A percentile compares a stretch with the other conserved stretches of the same genome.
Evolutionary conservation across 2,888 invertebrate species (phyloP).

Genomic region (Synanthedon vespiformis): DNA sequence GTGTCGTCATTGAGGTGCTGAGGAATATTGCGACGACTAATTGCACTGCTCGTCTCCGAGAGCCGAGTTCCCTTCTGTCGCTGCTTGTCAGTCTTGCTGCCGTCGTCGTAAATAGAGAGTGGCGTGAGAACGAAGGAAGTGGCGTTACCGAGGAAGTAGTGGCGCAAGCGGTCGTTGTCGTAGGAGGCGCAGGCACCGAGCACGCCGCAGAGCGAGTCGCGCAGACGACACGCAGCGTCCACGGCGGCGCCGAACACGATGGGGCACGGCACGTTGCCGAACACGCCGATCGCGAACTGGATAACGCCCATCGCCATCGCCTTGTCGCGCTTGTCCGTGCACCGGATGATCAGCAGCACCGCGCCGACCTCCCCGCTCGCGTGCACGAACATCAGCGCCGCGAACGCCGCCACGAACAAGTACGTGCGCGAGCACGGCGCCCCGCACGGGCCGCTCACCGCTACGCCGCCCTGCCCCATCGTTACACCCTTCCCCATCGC

Average conservation of each 20-base stretch:
- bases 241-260: conserved; percentile 93
- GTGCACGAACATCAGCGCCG: conserved; percentile 89
- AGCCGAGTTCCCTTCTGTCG: too few relatives aligned
- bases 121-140: too few relatives aligned
- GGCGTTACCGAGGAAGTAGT: conserved; percentile 82
- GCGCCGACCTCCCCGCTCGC: conserved; percentile 94
- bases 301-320: conserved; percentile 95
- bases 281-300: conserved; percentile 92
- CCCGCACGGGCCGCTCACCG: conserved; percentile 84
- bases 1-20: too few relatives aligned
- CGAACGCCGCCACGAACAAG: conserved; percentile 82
- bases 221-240: conserved; percentile 90
- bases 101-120: too few relatives aligned
- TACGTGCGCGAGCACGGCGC: conserved; percentile 83
- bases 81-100: neutral
- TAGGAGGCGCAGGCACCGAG: conserved; percentile 90
- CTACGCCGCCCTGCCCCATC: conserved; percentile 44
- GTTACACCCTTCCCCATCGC: neutral
- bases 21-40: too few relatives aligned
- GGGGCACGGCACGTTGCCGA: conserved; percentile 96
- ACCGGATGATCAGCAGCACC: conserved; percentile 89
- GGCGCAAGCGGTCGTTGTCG: conserved; percentile 84
- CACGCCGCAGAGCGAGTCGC: conserved; percentile 85
- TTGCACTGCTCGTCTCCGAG: too few relatives aligned
- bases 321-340: conserved; percentile 91